These are phyloP conservation scores for Anthoptus insignis DNA, from an alignment of 2,888 invertebrate species.

Conservation along the genomic window DNA sequence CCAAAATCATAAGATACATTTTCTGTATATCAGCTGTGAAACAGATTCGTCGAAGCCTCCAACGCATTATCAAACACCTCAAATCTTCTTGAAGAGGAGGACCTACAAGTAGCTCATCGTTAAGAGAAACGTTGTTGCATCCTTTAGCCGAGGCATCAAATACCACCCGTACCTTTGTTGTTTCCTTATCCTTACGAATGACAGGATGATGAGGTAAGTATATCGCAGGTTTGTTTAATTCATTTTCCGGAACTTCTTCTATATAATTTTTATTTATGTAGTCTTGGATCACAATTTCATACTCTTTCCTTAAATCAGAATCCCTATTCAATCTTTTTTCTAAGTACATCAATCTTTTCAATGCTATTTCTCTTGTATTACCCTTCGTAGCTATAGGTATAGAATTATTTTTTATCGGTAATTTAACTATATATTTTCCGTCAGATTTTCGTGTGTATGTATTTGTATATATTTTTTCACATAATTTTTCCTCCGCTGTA, in stretches of 20 bases:
- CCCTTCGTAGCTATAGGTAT: constrained; percentile 7
- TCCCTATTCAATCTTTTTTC: constrained; percentile 18
- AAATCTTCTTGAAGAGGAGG: constrained; percentile 36
- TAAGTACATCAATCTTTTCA: constrained; percentile 2
- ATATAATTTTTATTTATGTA: constrained; percentile 22
- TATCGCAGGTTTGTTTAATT: constrained; percentile 21
- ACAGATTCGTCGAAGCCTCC: constrained; percentile 1
- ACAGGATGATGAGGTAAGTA: constrained; percentile 42
- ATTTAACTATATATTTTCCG: constrained; percentile 26
- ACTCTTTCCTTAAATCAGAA: constrained; percentile 10
- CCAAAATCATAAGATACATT: constrained; percentile 49
- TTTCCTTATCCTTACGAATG: constrained; percentile 26
- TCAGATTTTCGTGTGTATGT: constrained; percentile 15
- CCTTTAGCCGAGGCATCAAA: constrained; percentile 36
- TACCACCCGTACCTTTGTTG: constrained; percentile 31
- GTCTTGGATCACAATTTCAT: constrained; percentile 28
- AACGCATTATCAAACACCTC: constrained; percentile 8
- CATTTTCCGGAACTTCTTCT: constrained; percentile 23
- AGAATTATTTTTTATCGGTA: constrained; percentile 22
- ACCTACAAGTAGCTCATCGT: constrained; percentile 37
- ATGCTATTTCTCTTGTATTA: constrained; percentile 12
- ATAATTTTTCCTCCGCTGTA: constrained; percentile 23
- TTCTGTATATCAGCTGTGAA: constrained; percentile 31
- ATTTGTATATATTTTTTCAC: constrained; percentile 24
- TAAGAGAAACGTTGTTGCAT: constrained; percentile 33